Conservation (phyloP, 1,140 invertebrate species). For the Philopotamus ludificatus region DNA sequence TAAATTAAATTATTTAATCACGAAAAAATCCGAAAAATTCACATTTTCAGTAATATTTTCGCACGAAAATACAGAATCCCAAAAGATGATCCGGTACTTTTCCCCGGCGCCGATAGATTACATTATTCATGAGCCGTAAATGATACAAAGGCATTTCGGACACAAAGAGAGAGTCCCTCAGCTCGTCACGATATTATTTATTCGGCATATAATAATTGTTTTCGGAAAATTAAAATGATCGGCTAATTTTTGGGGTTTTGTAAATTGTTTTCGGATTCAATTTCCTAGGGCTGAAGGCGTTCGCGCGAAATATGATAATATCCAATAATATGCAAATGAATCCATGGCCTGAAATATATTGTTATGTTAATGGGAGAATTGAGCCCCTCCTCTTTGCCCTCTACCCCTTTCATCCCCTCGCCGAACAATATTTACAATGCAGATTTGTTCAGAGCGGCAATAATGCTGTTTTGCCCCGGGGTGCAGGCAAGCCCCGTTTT, state of each 20-base stretch:
- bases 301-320: slow-evolving; percentile 27
- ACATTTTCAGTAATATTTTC: too few species aligned
- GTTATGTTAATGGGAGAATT: slow-evolving; percentile 19
- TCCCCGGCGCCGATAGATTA: not conserved
- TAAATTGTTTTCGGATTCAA: not conserved
- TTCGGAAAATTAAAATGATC: too few species aligned
- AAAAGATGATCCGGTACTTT: not conserved
- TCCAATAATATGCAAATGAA: slow-evolving; percentile 29
- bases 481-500: too few species aligned
- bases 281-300: not conserved
- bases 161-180: not conserved
- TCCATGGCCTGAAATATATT: slow-evolving; percentile 25
- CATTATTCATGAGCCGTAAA: not conserved
- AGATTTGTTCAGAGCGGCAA: slow-evolving; percentile 4
- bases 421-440: slow-evolving; percentile 28
- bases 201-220: too few species aligned
- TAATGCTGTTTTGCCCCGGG: not conserved
- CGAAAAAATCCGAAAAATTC: too few species aligned
- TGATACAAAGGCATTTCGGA: not conserved
- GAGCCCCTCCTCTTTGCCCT: too few species aligned
- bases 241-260: not conserved
- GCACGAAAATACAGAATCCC: too few species aligned
- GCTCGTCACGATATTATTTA: not conserved
- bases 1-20: too few species aligned
- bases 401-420: too few species aligned